Conservation (phyloP, 2,888 invertebrate species). For the Drosophila monieri region DNA sequence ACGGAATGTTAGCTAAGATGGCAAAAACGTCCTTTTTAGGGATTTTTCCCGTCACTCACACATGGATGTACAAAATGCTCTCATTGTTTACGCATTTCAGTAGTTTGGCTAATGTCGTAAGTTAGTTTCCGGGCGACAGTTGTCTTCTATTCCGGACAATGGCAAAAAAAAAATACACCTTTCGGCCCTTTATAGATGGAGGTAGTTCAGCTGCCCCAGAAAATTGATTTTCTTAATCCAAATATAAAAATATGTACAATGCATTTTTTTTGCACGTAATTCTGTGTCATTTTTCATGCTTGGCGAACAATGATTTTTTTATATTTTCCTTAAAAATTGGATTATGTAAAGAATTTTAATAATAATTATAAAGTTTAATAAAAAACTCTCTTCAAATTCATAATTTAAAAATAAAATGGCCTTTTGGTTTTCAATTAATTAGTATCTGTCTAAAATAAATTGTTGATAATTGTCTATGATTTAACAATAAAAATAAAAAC, state of each 20-base stretch:
- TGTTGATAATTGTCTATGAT: neutral
- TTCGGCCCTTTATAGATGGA: slow-evolving; percentile 3
- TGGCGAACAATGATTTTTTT: neutral
- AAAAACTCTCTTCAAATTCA: neutral
- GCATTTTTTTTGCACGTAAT: neutral
- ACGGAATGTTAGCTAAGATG: slow-evolving; percentile 23
- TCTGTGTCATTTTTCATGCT: neutral
- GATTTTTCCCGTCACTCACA: slow-evolving; percentile 15
- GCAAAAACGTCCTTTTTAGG: slow-evolving; percentile 30
- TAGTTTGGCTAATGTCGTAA: slow-evolving; percentile 10
- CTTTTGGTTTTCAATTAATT: neutral
- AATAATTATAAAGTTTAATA: too few relatives aligned
- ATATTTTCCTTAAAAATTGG: too few relatives aligned
- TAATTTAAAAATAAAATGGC: neutral
- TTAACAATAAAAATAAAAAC: neutral
- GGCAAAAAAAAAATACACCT: slow-evolving; percentile 15
- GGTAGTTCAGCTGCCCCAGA: slow-evolving; percentile 25
- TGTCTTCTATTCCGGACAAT: slow-evolving; percentile 18
- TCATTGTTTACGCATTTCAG: slow-evolving; percentile 30
- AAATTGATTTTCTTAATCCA: slow-evolving; percentile 17
- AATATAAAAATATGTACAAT: neutral
- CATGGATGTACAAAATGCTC: slow-evolving; percentile 8
- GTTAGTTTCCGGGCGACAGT: slow-evolving; percentile 25
- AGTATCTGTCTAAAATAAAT: neutral
- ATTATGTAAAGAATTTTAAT: too few relatives aligned